phyloP scores from a whole-genome alignment of 2,888 invertebrate species.

The Drosophila diplacantha region DNA sequence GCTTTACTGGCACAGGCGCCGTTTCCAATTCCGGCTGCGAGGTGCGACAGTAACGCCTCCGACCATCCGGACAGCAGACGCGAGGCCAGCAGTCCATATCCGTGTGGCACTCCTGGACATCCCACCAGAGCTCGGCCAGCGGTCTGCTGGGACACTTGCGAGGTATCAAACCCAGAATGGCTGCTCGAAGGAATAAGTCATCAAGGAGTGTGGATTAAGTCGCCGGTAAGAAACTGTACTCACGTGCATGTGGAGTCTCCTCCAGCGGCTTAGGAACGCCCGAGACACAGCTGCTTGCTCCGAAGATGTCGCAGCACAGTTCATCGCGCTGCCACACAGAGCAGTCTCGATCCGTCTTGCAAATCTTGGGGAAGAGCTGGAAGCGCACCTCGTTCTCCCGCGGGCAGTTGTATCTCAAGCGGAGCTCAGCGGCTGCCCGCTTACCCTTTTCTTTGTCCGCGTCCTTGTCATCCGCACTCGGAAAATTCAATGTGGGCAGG shows the following conservation, averaged over 20 bases:
- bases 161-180: slow-evolving; percentile 84
- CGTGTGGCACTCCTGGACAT: slow-evolving; percentile 83
- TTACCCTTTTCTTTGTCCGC: slow-evolving; percentile 76
- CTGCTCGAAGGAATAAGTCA: slow-evolving; percentile 72
- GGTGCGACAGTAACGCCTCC: slow-evolving; percentile 84
- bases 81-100: slow-evolving; percentile 87
- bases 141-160: slow-evolving; percentile 84
- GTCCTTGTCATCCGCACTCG: slow-evolving; percentile 21
- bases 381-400: slow-evolving; percentile 78
- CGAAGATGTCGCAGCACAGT: slow-evolving; percentile 77
- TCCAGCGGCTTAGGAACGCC: slow-evolving; percentile 81
- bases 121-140: slow-evolving; percentile 84
- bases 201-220: background rate
- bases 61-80: slow-evolving; percentile 86
- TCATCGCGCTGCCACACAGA: slow-evolving; percentile 74
- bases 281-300: slow-evolving; percentile 80
- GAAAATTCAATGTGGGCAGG: slow-evolving; percentile 67
- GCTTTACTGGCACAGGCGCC: slow-evolving; percentile 81
- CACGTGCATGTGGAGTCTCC: slow-evolving; percentile 74
- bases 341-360: slow-evolving; percentile 75
- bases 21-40: slow-evolving; percentile 83
- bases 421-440: slow-evolving; percentile 58
- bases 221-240: slow-evolving; percentile 21
- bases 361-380: slow-evolving; percentile 76
- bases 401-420: slow-evolving; percentile 75